Evolutionary conservation across 2,113 vertebrate species (phyloP).

Genomic region (Abramis brama): DNA sequence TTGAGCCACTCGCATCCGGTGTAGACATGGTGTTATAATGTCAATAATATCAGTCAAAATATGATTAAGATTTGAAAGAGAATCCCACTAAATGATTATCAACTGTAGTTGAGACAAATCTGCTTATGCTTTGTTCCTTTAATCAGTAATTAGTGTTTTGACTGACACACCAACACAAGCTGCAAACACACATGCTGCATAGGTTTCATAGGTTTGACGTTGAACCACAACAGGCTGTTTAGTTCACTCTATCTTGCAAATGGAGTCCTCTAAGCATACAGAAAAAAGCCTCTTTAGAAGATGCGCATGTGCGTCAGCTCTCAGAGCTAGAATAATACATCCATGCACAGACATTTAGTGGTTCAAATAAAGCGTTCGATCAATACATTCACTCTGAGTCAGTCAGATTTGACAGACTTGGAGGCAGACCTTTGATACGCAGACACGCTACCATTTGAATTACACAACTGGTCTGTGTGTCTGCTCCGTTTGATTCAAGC

Average conservation of each 20-base stretch:
- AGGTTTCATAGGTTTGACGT: not conserved
- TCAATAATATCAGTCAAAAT: not conserved
- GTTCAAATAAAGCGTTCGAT: not conserved
- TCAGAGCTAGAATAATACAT: not conserved
- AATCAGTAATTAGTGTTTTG: not conserved
- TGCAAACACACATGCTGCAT: not conserved
- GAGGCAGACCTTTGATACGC: not conserved
- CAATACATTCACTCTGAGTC: not conserved
- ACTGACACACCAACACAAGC: not conserved
- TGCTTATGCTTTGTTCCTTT: not conserved
- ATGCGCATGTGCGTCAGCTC: not conserved
- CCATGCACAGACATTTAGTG: constrained; percentile 5
- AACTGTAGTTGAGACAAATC: not conserved
- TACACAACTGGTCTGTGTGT: constrained; percentile 2
- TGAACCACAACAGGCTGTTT: not conserved
- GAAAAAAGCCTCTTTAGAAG: not conserved
- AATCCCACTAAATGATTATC: not conserved
- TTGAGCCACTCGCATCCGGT: no score
- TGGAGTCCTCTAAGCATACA: not conserved
- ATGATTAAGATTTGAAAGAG: not conserved
- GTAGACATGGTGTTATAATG: no score
- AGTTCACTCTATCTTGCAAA: not conserved
- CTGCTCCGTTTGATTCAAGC: constrained; percentile 5
- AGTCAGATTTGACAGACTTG: not conserved
- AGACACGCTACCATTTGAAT: not conserved